Evolutionary conservation across 2,888 invertebrate genomes (phyloP), one percentile per base, ranked within the genome.

Genomic region (Andricus curvator): DNA sequence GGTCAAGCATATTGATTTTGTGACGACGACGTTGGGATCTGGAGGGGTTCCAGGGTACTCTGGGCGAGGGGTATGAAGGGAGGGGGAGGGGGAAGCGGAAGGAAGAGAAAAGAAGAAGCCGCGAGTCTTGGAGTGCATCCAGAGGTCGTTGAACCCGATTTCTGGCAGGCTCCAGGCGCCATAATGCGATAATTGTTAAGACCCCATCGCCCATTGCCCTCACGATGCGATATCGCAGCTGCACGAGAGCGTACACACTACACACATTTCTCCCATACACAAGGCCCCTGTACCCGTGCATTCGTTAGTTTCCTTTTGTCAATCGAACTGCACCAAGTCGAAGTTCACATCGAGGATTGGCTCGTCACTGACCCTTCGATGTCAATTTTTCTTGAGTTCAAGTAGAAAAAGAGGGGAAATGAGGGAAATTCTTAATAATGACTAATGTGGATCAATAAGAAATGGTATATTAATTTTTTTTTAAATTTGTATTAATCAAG

Each of bases 101-200:
- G 87, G 80, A 84, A 80, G 84, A 84, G 82, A 83, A 85, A 84
- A 81, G 80, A 84, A 83, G 82, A 83, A 84, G 81, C 82, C 82
- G 85, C 80, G 90, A 90, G 90, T 91, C 90, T 91, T 91, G 90
- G 91, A 92, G 92, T 91, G 91, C 91, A 91, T 91, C 91, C 90
- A 89, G 88, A 89, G 92, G 92, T 82, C 92, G 89, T 91, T 92
- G 92, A 92, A 92, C 92, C 88, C 90, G 78, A 83, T 82, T 83
- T 80, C 83, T 84, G 79, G 81, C 82, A 81, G 80, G 79, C 85
- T 79, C 82, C 82, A 76, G 84, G 80, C 83, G 82, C 82, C 84
- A 80, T 87, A 85, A 87, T 85, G 83, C 86, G 86, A 87, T 88
- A 86, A 88, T 88, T 88, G 85, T 88, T 86, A 79, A 85, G 83